phyloP scores from a whole-genome alignment of 2,888 invertebrate genomes.

The Lagria hirta region DNA sequence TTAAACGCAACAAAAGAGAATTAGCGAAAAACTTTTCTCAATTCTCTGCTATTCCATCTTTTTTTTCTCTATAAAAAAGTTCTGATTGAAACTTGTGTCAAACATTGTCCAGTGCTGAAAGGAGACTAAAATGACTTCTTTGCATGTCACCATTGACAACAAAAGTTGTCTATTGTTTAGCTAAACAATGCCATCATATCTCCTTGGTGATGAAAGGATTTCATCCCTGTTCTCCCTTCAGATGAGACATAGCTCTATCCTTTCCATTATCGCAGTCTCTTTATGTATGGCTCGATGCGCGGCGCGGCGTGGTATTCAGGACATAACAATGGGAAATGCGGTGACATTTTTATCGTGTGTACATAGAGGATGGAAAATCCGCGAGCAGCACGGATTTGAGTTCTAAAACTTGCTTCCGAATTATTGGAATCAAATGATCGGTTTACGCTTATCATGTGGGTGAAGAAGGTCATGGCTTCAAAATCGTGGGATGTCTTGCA shows the following conservation, averaged over 20 bases:
- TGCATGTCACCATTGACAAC: conserved; percentile 53
- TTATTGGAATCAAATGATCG: too few species aligned
- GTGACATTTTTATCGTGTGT: conserved; percentile 51
- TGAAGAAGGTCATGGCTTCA: too few species aligned
- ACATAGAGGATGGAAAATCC: conserved; percentile 48
- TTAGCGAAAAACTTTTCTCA: too few species aligned
- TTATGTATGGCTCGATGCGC: conserved; percentile 49
- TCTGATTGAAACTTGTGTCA: conserved; percentile 49
- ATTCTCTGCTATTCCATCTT: too few species aligned
- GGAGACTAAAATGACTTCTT: conserved; percentile 51
- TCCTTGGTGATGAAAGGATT: conserved; percentile 50
- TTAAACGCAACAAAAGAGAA: too few species aligned
- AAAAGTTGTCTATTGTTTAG: conserved; percentile 53
- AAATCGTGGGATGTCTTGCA: too few species aligned
- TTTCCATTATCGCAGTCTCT: conserved; percentile 48
- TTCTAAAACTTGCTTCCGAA: too few species aligned
- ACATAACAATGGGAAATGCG: conserved; percentile 50
- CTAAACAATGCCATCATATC: conserved; percentile 53
- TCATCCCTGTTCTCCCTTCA: conserved; percentile 29
- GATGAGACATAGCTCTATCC: conserved; percentile 32
- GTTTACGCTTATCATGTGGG: too few species aligned
- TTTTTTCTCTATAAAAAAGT: too few species aligned
- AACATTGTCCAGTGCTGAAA: conserved; percentile 48
- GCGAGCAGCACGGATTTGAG: conserved; percentile 31
- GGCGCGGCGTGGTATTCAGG: conserved; percentile 49